phyloP scores from a whole-genome alignment of 2,113 vertebrate species.

The Falco punctatus region DNA sequence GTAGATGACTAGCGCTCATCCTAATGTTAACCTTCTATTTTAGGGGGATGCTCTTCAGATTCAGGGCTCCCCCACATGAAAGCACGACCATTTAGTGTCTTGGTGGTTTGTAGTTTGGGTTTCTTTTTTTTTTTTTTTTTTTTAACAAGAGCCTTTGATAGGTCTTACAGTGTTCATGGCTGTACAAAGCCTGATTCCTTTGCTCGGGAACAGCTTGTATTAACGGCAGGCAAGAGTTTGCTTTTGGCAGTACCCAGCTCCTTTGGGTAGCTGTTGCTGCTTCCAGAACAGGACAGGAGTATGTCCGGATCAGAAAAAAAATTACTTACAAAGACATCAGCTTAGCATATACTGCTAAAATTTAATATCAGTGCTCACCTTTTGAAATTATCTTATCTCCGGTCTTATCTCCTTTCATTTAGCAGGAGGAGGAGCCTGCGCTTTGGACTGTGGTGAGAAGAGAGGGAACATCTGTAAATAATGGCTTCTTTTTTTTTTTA shows the following conservation, averaged over 20 bases:
- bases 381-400: not conserved
- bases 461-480: conserved; percentile 59
- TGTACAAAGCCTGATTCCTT: not conserved
- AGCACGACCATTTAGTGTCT: not conserved
- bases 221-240: not conserved
- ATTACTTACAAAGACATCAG: not conserved
- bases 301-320: not conserved
- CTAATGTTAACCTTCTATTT: conserved; percentile 52
- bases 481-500: not conserved
- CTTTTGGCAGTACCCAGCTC: not conserved
- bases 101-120: no score
- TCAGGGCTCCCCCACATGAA: not conserved
- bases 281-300: not conserved
- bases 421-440: not conserved
- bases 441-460: not conserved
- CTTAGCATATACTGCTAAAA: not conserved
- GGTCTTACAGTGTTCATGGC: not conserved
- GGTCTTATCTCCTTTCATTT: not conserved
- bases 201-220: not conserved
- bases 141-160: not conserved
- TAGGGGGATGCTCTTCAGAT: conserved; percentile 12
- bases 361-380: not conserved
- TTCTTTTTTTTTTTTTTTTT: not conserved
- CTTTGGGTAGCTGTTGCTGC: not conserved
- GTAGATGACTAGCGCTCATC: conserved; percentile 17